Evolutionary conservation across 2,888 invertebrate genomes (phyloP).

Genomic region (Drosophila villosipedis): DNA sequence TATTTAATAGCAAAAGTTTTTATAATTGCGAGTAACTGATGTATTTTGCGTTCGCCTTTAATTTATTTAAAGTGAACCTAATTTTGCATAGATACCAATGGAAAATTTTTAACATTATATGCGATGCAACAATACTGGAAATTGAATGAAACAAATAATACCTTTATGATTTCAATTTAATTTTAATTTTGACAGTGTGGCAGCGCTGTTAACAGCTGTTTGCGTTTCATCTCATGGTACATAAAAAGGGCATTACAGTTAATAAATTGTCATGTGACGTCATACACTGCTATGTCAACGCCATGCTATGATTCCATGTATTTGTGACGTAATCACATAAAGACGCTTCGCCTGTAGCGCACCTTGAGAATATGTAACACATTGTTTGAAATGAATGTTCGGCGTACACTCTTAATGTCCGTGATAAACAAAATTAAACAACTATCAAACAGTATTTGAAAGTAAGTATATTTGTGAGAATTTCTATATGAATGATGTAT

Average conservation of each 20-base stretch:
- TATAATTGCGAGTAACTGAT: not conserved
- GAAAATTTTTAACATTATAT: not conserved
- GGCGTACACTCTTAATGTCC: too few relatives aligned
- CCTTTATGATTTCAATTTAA: not conserved
- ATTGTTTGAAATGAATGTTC: slow-evolving; percentile 2
- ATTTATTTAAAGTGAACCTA: not conserved
- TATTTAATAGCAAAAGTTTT: not conserved
- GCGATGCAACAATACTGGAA: not conserved
- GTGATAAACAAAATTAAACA: not conserved
- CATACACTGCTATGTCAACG: not conserved
- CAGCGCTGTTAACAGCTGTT: slow-evolving; percentile 15
- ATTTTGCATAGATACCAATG: not conserved
- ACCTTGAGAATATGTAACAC: not conserved
- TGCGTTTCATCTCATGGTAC: not conserved
- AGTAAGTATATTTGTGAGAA: slow-evolving; percentile 7
- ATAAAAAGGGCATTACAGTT: not conserved
- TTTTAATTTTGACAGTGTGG: not conserved
- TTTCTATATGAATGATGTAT: too few relatives aligned
- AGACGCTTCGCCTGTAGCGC: not conserved
- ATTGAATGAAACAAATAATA: not conserved
- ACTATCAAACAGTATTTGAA: not conserved
- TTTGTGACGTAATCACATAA: not conserved
- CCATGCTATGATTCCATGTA: not conserved
- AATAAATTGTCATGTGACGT: not conserved
- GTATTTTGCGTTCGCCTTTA: not conserved